Evolutionary conservation across 1,140 invertebrate genomes (phyloP).

Genomic region (Microplitis demolitor): DNA sequence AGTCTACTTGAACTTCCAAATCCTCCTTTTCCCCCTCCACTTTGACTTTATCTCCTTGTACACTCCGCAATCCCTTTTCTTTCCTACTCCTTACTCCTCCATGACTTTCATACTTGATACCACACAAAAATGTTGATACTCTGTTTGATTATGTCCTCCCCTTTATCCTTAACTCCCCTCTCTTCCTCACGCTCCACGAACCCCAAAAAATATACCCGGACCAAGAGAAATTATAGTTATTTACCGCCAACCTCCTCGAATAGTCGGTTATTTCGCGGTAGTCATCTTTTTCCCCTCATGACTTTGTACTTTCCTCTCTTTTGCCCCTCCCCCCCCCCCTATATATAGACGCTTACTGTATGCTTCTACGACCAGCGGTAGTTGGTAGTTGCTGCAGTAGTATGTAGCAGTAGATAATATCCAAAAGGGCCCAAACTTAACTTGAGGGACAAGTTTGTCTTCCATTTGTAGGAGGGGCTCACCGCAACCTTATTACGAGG

Average conservation of each 20-base stretch:
- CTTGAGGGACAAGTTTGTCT: too few relatives aligned
- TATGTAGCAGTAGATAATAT: too few relatives aligned
- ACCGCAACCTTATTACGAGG: too few relatives aligned
- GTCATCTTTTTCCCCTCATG: conserved; percentile 38
- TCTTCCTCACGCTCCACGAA: conserved; percentile 42
- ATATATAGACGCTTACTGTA: conserved; percentile 3
- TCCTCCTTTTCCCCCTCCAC: conserved; percentile 19
- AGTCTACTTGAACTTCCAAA: conserved; percentile 11
- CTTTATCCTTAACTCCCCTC: conserved; percentile 24
- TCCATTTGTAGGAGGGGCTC: too few relatives aligned
- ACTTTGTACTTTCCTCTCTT: conserved; percentile 9
- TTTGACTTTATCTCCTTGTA: conserved; percentile 2
- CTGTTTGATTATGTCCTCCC: conserved; percentile 5
- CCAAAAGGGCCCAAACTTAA: too few relatives aligned
- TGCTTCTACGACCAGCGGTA: neutral
- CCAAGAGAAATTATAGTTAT: conserved; percentile 61
- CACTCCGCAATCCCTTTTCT: neutral
- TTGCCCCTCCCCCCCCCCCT: neutral
- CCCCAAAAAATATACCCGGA: conserved; percentile 41
- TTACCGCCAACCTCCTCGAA: conserved; percentile 51
- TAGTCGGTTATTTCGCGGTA: conserved; percentile 59
- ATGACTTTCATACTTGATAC: conserved; percentile 11
- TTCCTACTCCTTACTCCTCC: conserved; percentile 7
- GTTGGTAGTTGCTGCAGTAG: neutral
- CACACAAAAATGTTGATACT: neutral